Evolutionary conservation across 2,113 vertebrate species (phyloP), one percentile per base, ranked within the genome.

Genomic region (Catharus bicknelli): DNA sequence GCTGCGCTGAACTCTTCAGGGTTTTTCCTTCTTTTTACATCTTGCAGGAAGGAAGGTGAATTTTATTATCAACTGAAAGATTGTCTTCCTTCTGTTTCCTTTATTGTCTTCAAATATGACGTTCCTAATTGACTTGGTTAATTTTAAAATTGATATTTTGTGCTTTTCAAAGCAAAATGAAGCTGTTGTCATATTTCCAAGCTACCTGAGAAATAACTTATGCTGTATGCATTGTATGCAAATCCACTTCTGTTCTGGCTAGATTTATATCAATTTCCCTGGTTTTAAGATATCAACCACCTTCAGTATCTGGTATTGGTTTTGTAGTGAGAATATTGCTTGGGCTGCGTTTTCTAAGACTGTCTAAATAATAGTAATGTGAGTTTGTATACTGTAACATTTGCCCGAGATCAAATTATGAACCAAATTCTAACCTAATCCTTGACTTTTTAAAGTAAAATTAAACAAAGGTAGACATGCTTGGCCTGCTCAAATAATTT

Each of bases 21-120:
- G 26, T 50, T 83, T 92, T 92, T 80, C 16, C 22, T 67, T 55
- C n/a, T 79, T 85, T 84, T 76, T 32, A 19, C 29, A 45, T 62
- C 54, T 90, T 95, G 30, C 11, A 27, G 42, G 48, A 27, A 43
- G 34, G n/a, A 78, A 57, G 36, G 47, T 63, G 47, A 82, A 78
- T 95, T 95, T 93, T 93, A 66, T 80, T 88, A 78, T 68, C 53
- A 78, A 61, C 18, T 68, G 57, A 90, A 96, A 83, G 66, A 81
- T 95, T 75, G 87, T n/a, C 61, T 95, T 94, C 63, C 53, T 78
- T 86, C 95, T 57, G 5, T 90, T 96, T 83, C 29, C 79, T 89
- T 80, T 70, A 51, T 34, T 93, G 70, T 95, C 79, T 91, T 57
- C 48, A 75, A 87, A 90, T 74, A 63, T 64, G 62, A 16, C 9